These are phyloP conservation scores for Manacus vitellinus DNA, from an alignment of 2,113 vertebrate genomes.

Conservation along the genomic window DNA sequence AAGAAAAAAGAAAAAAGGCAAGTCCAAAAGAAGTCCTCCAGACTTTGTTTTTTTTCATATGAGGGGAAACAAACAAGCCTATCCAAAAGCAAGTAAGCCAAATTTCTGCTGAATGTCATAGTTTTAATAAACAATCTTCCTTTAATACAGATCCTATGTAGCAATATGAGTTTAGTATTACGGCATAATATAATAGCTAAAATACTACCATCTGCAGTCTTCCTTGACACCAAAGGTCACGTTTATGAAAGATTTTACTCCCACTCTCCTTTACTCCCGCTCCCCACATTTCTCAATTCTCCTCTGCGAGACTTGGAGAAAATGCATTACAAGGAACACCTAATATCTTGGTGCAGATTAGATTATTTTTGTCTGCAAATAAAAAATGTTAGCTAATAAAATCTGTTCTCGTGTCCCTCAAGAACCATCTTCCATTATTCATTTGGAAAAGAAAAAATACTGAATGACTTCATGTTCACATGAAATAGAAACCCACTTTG, in stretches of 20 bases:
- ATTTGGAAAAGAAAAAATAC: neutral
- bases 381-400: neutral
- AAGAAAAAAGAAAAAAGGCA: neutral
- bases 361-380: neutral
- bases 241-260: conserved; percentile 42
- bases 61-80: neutral
- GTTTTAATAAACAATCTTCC: neutral
- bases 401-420: neutral
- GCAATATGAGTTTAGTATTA: neutral
- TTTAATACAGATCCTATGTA: neutral
- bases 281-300: conserved; percentile 28
- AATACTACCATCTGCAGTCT: neutral
- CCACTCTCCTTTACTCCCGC: neutral
- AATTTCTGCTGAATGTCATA: neutral
- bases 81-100: neutral
- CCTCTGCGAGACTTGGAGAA: neutral
- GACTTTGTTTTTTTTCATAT: neutral
- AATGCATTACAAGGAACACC: neutral
- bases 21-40: neutral
- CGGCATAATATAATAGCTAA: neutral
- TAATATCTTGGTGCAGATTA: neutral
- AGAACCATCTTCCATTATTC: neutral
- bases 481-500: neutral
- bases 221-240: conserved; percentile 13
- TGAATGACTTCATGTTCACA: neutral